Percentiles rank a stretch among this genome's conserved stretches.
These are phyloP conservation scores for Malurus cyaneus DNA, from an alignment of 2,113 vertebrate genomes.

Conservation along the genomic window DNA sequence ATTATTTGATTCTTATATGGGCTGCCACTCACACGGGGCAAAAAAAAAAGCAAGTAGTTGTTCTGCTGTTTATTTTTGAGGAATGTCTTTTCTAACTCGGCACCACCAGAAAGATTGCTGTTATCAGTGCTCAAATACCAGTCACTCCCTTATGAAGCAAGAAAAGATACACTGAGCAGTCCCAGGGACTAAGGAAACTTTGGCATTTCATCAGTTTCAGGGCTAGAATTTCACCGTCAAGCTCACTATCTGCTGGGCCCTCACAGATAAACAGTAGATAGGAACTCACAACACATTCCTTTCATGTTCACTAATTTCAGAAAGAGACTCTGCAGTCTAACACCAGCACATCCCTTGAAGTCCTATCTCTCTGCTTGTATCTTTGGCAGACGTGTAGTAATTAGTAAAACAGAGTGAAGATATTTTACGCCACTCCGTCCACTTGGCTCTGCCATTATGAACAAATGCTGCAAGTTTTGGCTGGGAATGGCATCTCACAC, in stretches of 20 bases:
- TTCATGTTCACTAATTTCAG: conserved; percentile 70
- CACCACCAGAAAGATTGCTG: conserved; percentile 72
- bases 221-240: conserved; percentile 78
- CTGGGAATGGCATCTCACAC: conserved; percentile 37
- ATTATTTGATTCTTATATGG: background rate
- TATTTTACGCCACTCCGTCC: conserved; percentile 46
- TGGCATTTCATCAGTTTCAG: conserved; percentile 77
- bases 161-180: conserved; percentile 70
- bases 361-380: conserved; percentile 44
- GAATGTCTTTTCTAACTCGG: conserved; percentile 77
- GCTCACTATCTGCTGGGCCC: conserved; percentile 67
- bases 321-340: conserved; percentile 52
- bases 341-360: conserved; percentile 64
- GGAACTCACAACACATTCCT: conserved; percentile 77
- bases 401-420: conserved; percentile 53
- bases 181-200: conserved; percentile 60
- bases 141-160: conserved; percentile 79
- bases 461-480: conserved; percentile 3
- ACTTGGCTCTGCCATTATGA: background rate
- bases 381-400: conserved; percentile 61
- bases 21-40: background rate
- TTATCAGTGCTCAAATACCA: conserved; percentile 84
- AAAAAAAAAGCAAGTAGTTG: background rate
- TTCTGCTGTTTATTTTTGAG: conserved; percentile 71
- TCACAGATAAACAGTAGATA: conserved; percentile 77